Evolutionary conservation across 2,888 invertebrate species (phyloP).

Genomic region (Sphaerophoria rueppellii): DNA sequence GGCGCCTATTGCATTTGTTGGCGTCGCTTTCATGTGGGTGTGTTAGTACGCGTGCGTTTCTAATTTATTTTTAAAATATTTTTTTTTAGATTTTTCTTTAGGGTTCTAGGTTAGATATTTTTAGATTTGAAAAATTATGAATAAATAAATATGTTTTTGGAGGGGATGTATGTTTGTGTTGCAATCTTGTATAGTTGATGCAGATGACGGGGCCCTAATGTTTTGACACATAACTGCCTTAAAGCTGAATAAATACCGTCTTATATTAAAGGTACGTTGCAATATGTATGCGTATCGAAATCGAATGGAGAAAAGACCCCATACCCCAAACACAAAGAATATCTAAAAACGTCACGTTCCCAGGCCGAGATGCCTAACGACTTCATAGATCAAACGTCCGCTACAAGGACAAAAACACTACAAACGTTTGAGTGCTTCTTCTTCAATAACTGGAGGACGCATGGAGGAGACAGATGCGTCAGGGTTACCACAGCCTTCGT

Average conservation of each 20-base stretch:
- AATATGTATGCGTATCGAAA: neutral
- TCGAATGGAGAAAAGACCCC: too few species aligned
- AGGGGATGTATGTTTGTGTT: constrained; percentile 38
- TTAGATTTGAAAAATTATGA: constrained; percentile 39
- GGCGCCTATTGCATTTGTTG: neutral
- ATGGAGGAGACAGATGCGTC: too few species aligned
- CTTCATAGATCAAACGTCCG: too few species aligned
- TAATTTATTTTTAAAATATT: constrained; percentile 63
- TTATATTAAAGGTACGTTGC: too few species aligned
- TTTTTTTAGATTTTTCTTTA: constrained; percentile 48
- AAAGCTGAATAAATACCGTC: neutral
- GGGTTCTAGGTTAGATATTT: constrained; percentile 72
- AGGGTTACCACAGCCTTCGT: too few species aligned
- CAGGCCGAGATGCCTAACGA: too few species aligned
- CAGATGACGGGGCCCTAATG: neutral
- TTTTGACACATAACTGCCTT: neutral
- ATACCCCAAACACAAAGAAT: too few species aligned
- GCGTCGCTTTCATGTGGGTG: constrained; percentile 28
- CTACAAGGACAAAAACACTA: too few species aligned
- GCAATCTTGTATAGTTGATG: neutral
- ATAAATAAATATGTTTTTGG: constrained; percentile 49
- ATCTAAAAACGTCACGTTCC: too few species aligned
- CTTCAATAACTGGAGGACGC: too few species aligned
- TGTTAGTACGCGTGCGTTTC: constrained; percentile 73
- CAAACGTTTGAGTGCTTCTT: too few species aligned